phyloP scores from a whole-genome alignment of 1,140 invertebrate species.

The Drosophila parvula region DNA sequence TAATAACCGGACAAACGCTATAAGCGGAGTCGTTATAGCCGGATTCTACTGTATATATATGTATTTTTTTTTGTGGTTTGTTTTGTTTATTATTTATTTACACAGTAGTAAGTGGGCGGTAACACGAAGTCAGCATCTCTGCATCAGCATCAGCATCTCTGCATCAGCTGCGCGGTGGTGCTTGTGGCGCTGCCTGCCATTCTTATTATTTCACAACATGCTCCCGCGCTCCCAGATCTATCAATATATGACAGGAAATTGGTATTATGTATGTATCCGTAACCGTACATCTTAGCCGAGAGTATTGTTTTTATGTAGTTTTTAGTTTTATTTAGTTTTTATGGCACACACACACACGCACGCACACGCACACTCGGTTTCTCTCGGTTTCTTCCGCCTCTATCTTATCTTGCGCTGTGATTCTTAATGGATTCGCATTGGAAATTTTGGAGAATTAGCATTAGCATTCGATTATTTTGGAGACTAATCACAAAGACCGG shows the following conservation, averaged over 20 bases:
- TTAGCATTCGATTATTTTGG: constrained; percentile 15
- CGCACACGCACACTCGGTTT: neutral
- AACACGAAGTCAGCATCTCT: constrained; percentile 2
- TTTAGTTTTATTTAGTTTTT: constrained; percentile 11
- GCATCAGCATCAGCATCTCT: neutral
- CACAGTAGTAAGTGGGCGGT: constrained; percentile 17
- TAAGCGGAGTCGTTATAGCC: too few species aligned
- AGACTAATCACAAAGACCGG: constrained; percentile 10
- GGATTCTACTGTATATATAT: too few species aligned
- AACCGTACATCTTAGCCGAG: too few species aligned
- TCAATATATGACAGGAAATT: constrained; percentile 2
- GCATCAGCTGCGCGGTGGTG: neutral
- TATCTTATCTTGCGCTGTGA: constrained; percentile 8
- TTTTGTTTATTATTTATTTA: constrained; percentile 15
- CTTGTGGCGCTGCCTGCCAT: constrained; percentile 3
- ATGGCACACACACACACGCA: neutral
- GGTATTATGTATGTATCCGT: neutral
- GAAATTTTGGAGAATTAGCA: constrained; percentile 18
- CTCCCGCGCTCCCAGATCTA: neutral
- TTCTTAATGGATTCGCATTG: constrained; percentile 14
- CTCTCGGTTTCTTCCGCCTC: constrained; percentile 1
- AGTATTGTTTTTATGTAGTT: neutral
- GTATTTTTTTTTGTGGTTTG: too few species aligned
- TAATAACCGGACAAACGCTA: too few species aligned
- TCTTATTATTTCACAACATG: constrained; percentile 17